Conservation (phyloP, 2,113 vertebrate species). For the Pungitius pungitius region DNA sequence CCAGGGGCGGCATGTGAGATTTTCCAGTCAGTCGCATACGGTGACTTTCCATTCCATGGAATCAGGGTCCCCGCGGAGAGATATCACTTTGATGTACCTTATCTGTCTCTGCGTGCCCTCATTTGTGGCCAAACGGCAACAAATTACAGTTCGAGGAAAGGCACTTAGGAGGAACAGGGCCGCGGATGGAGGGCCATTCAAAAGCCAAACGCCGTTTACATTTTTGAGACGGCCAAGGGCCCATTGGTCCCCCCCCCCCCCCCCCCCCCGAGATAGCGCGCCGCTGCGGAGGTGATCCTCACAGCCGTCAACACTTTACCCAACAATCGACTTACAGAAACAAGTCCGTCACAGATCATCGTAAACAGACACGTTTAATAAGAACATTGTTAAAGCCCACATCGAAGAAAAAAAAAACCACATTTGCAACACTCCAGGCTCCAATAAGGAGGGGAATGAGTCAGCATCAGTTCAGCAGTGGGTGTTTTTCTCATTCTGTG, state of each 20-base stretch:
- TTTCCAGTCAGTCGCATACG: conserved; percentile 65
- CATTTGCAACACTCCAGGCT: conserved; percentile 32
- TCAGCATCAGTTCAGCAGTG: conserved; percentile 29
- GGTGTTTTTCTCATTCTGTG: conserved; percentile 26
- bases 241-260: conserved; percentile 10
- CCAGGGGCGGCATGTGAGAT: conserved; percentile 43
- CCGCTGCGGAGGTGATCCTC: conserved; percentile 20
- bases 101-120: conserved; percentile 44
- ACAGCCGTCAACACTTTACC: conserved; percentile 28
- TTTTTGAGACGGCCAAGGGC: conserved; percentile 24
- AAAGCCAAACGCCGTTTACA: conserved; percentile 31
- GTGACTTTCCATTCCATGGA: conserved; percentile 63
- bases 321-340: conserved; percentile 40
- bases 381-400: conserved; percentile 28
- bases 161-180: conserved; percentile 35
- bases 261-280: too few species aligned
- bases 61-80: conserved; percentile 26
- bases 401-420: conserved; percentile 49
- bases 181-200: conserved; percentile 45
- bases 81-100: conserved; percentile 59
- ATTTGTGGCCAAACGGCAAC: conserved; percentile 56
- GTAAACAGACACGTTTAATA: conserved; percentile 53
- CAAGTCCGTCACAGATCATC: conserved; percentile 27
- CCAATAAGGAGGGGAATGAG: conserved; percentile 27
- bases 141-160: conserved; percentile 55